Conservation (phyloP, 2,888 invertebrate genomes). For the Thera britannica region DNA sequence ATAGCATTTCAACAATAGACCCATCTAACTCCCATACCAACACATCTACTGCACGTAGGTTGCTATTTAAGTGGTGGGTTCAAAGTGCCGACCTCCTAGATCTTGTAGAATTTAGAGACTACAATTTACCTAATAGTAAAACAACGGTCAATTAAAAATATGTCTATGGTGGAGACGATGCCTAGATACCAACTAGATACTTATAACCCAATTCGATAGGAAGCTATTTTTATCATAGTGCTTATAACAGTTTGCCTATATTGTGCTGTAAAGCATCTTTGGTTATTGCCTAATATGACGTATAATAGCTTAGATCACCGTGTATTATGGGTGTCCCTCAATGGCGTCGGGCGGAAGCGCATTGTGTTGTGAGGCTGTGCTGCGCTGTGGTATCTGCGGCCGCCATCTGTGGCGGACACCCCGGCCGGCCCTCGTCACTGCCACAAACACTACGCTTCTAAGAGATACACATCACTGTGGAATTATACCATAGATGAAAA, state of each 20-base stretch:
- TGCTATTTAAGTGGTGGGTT: not conserved
- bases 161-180: too few relatives aligned
- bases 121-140: too few relatives aligned
- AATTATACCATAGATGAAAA: not conserved
- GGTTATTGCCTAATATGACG: too few relatives aligned
- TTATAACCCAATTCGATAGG: too few relatives aligned
- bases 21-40: slow-evolving; percentile 3
- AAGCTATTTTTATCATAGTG: too few relatives aligned
- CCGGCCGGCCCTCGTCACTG: slow-evolving; percentile 14
- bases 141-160: too few relatives aligned
- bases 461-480: slow-evolving; percentile 5
- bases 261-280: not conserved
- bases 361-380: not conserved
- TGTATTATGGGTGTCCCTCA: slow-evolving; percentile 1
- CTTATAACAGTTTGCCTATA: too few relatives aligned
- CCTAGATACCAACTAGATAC: too few relatives aligned
- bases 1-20: slow-evolving; percentile 15
- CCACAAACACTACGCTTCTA: slow-evolving; percentile 10
- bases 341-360: slow-evolving; percentile 5
- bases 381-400: not conserved
- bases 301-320: slow-evolving; percentile 1
- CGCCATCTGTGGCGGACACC: slow-evolving; percentile 4
- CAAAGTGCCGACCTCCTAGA: not conserved
- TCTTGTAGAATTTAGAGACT: not conserved
- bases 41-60: not conserved